A percentile compares a stretch with the other conserved stretches of the same genome.
Conservation (phyloP, 2,113 vertebrate genomes). For the Corvus moneduloides region DNA sequence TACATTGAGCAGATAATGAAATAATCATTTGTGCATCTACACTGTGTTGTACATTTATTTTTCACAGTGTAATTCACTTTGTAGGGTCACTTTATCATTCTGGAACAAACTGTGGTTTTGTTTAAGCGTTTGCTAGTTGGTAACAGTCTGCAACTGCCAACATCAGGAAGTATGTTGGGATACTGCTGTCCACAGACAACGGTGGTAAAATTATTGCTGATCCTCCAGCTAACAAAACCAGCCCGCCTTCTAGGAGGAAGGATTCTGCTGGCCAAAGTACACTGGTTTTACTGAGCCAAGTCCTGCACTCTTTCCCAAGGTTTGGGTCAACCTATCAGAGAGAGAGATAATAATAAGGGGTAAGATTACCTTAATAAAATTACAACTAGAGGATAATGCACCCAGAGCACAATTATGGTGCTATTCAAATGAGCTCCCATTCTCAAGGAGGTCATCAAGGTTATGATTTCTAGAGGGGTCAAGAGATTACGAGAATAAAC, state of each 20-base stretch:
- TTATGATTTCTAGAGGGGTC: constrained; percentile 43
- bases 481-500: constrained; percentile 64
- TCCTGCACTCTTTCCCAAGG: not conserved
- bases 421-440: not conserved
- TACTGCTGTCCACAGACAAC: not conserved
- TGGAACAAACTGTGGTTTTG: constrained; percentile 63
- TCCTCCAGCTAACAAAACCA: not conserved
- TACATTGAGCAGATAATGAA: constrained; percentile 79
- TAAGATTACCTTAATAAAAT: constrained; percentile 53
- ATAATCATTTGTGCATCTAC: constrained; percentile 78
- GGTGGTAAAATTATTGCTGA: not conserved
- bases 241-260: not conserved
- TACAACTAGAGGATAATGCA: constrained; percentile 1
- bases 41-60: constrained; percentile 71
- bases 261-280: not conserved
- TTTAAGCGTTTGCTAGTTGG: constrained; percentile 38
- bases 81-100: constrained; percentile 70
- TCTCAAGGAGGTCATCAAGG: constrained; percentile 25
- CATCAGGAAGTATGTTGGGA: constrained; percentile 4
- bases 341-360: not conserved
- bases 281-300: not conserved
- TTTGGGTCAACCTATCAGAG: not conserved
- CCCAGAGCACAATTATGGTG: not conserved
- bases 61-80: constrained; percentile 71
- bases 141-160: not conserved